A percentile compares a stretch with the other conserved stretches of the same genome.
phyloP scores from a whole-genome alignment of 2,113 vertebrate species.

The Orycteropus afer region DNA sequence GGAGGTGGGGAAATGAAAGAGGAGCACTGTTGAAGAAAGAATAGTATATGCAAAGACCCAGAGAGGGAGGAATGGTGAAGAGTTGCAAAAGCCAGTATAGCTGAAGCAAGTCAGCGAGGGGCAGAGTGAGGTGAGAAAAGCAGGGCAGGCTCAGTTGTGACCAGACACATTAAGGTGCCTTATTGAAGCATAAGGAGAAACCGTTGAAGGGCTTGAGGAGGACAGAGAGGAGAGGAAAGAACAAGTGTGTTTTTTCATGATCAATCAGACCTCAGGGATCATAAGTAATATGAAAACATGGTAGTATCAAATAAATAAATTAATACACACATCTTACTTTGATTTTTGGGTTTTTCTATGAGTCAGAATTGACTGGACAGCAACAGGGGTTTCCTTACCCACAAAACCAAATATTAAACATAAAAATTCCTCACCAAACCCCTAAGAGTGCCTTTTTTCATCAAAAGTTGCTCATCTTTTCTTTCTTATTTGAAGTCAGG shows the following conservation, averaged over 20 bases:
- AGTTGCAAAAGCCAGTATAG: background rate
- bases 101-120: background rate
- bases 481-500: background rate
- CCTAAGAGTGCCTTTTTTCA: background rate
- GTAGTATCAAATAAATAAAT: background rate
- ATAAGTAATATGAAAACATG: background rate
- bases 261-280: background rate
- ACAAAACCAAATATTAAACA: background rate
- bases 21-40: background rate
- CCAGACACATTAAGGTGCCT: background rate
- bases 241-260: background rate
- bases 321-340: background rate
- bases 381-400: background rate
- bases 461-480: background rate
- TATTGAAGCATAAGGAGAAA: background rate
- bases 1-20: background rate
- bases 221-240: background rate
- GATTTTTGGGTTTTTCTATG: background rate
- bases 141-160: background rate
- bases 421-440: background rate
- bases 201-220: background rate
- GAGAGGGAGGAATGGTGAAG: background rate
- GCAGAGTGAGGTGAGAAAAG: background rate
- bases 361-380: background rate
- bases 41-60: fast-evolving